Percentiles rank a stretch among this genome's conserved stretches.
Conservation (phyloP, 2,113 vertebrate species). For the Cyphomyrus discorhynchus region DNA sequence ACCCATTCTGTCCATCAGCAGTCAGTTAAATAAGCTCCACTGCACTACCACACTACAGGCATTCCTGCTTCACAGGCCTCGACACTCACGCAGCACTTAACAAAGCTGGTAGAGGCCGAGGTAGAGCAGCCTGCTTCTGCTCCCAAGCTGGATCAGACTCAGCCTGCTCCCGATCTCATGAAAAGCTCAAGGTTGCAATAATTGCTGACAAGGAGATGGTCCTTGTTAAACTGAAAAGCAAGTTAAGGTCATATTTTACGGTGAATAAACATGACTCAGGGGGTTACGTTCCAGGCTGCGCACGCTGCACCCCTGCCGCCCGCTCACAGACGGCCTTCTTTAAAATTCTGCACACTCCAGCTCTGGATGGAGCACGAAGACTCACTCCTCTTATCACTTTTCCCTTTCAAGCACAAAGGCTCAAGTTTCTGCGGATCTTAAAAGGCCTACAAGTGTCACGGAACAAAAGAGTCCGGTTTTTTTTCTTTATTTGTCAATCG, state of each 20-base stretch:
- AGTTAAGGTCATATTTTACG: background rate
- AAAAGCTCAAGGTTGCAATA: slow-evolving; percentile 2
- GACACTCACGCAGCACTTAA: background rate
- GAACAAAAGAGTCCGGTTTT: background rate
- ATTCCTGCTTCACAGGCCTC: background rate
- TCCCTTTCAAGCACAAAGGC: slow-evolving; percentile 9
- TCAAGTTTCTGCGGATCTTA: background rate
- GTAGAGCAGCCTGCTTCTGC: background rate
- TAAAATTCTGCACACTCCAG: background rate
- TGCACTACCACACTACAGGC: background rate
- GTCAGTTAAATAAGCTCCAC: background rate
- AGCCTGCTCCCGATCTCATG: background rate
- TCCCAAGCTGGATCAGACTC: background rate
- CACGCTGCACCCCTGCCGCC: background rate
- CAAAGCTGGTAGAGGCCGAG: background rate
- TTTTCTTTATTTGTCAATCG: background rate
- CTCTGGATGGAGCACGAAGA: background rate
- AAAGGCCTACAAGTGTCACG: background rate
- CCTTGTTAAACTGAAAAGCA: background rate
- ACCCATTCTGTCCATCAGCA: background rate
- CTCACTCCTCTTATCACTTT: background rate
- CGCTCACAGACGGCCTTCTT: background rate
- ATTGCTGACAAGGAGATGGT: background rate
- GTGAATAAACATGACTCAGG: background rate
- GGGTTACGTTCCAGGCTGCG: background rate